Conservation (phyloP, 2,797 vertebrate genomes). For the Coranthus polyacanthus region DNA sequence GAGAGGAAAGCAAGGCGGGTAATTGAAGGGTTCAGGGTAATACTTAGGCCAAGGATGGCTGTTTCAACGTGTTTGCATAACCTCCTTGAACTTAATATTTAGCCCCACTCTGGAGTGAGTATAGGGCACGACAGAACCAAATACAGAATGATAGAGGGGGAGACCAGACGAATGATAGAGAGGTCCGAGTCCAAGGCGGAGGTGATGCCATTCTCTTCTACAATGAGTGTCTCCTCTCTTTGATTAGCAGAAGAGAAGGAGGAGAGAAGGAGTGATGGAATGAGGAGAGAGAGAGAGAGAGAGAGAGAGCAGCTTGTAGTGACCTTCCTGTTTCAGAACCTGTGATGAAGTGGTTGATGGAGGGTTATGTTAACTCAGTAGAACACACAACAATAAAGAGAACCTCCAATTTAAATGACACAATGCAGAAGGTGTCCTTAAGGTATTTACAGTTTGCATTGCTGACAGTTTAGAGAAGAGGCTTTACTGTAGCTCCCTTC, state of each 20-base stretch:
- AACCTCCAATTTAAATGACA: conserved; percentile 40
- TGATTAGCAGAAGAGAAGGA: conserved; percentile 54
- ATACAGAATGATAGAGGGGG: conserved; percentile 68
- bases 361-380: conserved; percentile 37
- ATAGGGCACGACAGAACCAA: conserved; percentile 62
- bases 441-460: conserved; percentile 53
- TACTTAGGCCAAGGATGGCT: conserved; percentile 84
- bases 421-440: conserved; percentile 46
- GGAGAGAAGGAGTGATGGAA: conserved; percentile 43
- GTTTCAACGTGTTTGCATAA: conserved; percentile 86
- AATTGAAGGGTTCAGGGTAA: conserved; percentile 87
- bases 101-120: conserved; percentile 76
- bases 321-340: conserved; percentile 39
- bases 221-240: conserved; percentile 54
- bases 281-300: conserved; percentile 36
- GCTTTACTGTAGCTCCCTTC: conserved; percentile 6
- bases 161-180: conserved; percentile 60
- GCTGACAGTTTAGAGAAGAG: conserved; percentile 15
- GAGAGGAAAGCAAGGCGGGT: conserved; percentile 82
- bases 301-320: conserved; percentile 15
- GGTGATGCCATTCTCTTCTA: conserved; percentile 57
- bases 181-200: conserved; percentile 53
- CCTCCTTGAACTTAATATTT: conserved; percentile 87
- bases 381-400: conserved; percentile 41
- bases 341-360: conserved; percentile 56